phyloP scores from a whole-genome alignment of 1,140 invertebrate genomes.

The Pseudomyrmex gracilis region DNA sequence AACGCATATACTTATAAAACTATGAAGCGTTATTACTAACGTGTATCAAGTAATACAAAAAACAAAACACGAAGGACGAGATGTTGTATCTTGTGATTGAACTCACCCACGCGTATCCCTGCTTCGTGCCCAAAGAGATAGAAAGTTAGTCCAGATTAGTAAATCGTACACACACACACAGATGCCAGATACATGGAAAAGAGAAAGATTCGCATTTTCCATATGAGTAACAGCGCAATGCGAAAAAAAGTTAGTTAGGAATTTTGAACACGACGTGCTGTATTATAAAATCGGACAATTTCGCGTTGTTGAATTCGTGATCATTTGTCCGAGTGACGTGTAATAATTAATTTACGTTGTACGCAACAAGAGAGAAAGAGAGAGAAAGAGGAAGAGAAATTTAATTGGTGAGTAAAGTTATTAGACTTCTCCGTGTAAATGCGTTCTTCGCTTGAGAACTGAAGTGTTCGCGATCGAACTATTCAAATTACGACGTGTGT shows the following conservation, averaged over 20 bases:
- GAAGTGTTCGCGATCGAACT: conserved; percentile 14
- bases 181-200: conserved; percentile 73
- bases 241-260: conserved; percentile 40
- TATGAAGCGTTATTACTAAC: conserved; percentile 10
- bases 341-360: background rate
- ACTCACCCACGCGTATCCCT: conserved; percentile 85
- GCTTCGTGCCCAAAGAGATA: conserved; percentile 80
- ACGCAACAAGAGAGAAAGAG: background rate
- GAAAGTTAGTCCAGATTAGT: conserved; percentile 81
- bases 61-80: no score
- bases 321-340: background rate
- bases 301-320: background rate
- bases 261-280: conserved; percentile 3
- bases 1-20: background rate
- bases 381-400: no score
- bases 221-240: conserved; percentile 54
- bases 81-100: conserved; percentile 15
- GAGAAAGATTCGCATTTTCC: conserved; percentile 58
- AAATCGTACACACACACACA: conserved; percentile 74
- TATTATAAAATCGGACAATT: background rate
- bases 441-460: background rate
- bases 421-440: conserved; percentile 11
- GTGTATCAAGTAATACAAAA: conserved; percentile 2
- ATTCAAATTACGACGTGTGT: conserved; percentile 52
- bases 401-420: conserved; percentile 4